Percentiles rank a stretch among this genome's conserved stretches.
Evolutionary conservation across 2,888 invertebrate genomes (phyloP).

Genomic region (Tetheella fluctuosa): DNA sequence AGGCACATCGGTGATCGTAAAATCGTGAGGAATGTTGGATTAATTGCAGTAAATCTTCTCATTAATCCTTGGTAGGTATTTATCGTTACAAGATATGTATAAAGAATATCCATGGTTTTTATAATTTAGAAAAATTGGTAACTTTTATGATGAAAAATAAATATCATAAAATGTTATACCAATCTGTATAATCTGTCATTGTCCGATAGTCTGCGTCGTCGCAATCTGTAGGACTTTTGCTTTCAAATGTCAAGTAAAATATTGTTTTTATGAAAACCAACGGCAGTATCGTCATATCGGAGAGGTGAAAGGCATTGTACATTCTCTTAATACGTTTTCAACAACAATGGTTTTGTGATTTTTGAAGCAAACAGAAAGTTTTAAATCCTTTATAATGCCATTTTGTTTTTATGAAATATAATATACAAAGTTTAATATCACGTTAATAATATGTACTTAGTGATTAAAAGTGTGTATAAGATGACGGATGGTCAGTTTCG

Average conservation of each 20-base stretch:
- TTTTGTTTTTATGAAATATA: neutral
- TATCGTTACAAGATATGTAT: too few species aligned
- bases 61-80: neutral
- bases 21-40: neutral
- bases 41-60: neutral
- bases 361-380: conserved; percentile 5
- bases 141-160: too few species aligned
- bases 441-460: neutral
- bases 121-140: too few species aligned
- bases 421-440: neutral
- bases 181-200: too few species aligned
- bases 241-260: conserved; percentile 4
- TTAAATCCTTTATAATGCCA: neutral
- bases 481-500: conserved; percentile 10
- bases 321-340: neutral
- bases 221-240: neutral
- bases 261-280: conserved; percentile 5
- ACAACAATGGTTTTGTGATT: neutral
- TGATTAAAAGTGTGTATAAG: conserved; percentile 22
- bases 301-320: conserved; percentile 1
- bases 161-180: too few species aligned
- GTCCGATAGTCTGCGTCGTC: too few species aligned
- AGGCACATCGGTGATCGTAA: neutral
- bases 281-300: neutral
- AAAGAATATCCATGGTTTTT: too few species aligned